Conservation (phyloP, 2,888 invertebrate species). For the Diaperis boleti region DNA sequence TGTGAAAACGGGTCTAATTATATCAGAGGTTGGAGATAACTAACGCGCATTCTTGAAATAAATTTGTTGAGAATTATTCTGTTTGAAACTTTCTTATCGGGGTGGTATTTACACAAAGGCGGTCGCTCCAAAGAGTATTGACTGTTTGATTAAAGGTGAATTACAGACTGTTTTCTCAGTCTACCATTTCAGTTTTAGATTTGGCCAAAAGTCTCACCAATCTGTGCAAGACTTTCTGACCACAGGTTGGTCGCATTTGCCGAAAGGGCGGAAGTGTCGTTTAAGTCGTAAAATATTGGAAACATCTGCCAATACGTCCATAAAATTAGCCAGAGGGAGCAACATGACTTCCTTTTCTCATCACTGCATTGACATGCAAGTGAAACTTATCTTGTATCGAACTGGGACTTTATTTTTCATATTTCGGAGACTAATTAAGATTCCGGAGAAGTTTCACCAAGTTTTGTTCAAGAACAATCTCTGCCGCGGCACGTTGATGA, state of each 20-base stretch:
- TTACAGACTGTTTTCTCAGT: too few species aligned
- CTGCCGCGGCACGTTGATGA: slow-evolving; percentile 15
- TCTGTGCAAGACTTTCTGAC: too few species aligned
- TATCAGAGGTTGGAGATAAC: slow-evolving; percentile 25
- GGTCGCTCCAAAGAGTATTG: too few species aligned
- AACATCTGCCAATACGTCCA: slow-evolving; percentile 29
- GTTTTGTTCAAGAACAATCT: slow-evolving; percentile 11
- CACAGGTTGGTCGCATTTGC: slow-evolving; percentile 4
- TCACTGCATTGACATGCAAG: neutral
- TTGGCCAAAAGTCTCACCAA: too few species aligned
- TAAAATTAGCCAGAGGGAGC: slow-evolving; percentile 4
- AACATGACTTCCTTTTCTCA: slow-evolving; percentile 1
- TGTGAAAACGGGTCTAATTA: slow-evolving; percentile 25
- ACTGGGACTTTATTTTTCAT: slow-evolving; percentile 7
- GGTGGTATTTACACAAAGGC: too few species aligned
- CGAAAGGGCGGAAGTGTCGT: slow-evolving; percentile 24
- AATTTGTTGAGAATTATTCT: too few species aligned
- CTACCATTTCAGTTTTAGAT: too few species aligned
- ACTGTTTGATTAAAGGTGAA: too few species aligned
- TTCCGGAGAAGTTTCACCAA: slow-evolving; percentile 18
- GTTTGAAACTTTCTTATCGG: too few species aligned
- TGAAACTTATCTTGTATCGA: slow-evolving; percentile 1
- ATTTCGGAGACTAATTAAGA: slow-evolving; percentile 17
- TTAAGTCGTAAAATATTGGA: slow-evolving; percentile 31
- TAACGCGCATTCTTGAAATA: slow-evolving; percentile 18